Percentiles rank a stretch among this genome's conserved stretches.
Conservation (phyloP, 2,113 vertebrate species). For the Dolichallabes microphthalmus region DNA sequence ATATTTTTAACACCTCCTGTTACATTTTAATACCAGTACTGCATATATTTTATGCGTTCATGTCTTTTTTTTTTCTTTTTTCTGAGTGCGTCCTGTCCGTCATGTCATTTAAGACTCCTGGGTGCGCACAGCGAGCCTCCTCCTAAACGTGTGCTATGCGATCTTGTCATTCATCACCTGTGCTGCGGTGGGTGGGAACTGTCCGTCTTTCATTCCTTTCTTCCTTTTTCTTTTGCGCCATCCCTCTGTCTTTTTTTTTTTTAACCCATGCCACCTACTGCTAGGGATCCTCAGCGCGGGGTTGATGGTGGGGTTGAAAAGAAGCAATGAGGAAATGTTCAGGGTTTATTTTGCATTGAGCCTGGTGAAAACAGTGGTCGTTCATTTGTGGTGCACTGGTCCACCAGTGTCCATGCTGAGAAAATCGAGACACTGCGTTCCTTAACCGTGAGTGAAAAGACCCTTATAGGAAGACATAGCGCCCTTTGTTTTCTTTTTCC, state of each 20-base stretch:
- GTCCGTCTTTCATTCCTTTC: slow-evolving; percentile 62
- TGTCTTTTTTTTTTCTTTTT: background rate
- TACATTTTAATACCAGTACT: slow-evolving; percentile 35
- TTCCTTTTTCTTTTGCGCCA: slow-evolving; percentile 43
- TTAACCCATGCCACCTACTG: background rate
- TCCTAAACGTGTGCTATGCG: slow-evolving; percentile 62
- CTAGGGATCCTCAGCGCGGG: background rate
- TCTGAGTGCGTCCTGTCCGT: slow-evolving; percentile 49
- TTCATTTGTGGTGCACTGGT: slow-evolving; percentile 66
- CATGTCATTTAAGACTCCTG: slow-evolving; percentile 64
- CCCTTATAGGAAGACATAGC: slow-evolving; percentile 67
- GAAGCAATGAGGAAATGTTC: background rate
- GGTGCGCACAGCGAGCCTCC: slow-evolving; percentile 45
- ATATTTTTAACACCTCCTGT: slow-evolving; percentile 31
- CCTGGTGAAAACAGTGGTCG: slow-evolving; percentile 41
- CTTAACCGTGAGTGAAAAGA: slow-evolving; percentile 59
- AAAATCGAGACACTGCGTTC: slow-evolving; percentile 62
- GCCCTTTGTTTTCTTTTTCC: slow-evolving; percentile 60
- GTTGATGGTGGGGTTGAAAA: background rate
- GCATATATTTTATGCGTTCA: background rate
- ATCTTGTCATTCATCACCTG: slow-evolving; percentile 69
- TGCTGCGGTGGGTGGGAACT: slow-evolving; percentile 56
- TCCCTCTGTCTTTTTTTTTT: slow-evolving; percentile 33
- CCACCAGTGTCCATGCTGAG: slow-evolving; percentile 59
- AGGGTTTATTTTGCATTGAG: slow-evolving; percentile 21